A percentile compares a stretch with the other conserved stretches of the same genome.
Evolutionary conservation across 2,113 vertebrate genomes (phyloP).

Genomic region (Salvelinus alpinus): DNA sequence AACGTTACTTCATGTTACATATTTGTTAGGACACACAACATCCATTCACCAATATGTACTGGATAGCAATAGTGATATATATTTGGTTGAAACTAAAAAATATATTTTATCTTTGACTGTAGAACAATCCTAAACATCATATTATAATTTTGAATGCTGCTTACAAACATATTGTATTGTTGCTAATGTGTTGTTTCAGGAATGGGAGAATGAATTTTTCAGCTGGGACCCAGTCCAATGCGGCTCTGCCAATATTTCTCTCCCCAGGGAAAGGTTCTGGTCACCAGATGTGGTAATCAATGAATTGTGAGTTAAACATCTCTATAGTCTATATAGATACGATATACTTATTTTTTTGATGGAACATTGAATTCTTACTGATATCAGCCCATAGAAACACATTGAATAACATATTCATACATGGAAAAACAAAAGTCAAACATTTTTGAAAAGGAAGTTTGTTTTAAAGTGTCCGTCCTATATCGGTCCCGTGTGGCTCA

Average conservation of each 20-base stretch:
- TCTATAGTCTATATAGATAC: too few species aligned
- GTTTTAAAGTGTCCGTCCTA: background rate
- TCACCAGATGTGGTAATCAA: conserved; percentile 72
- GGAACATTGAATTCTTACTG: too few species aligned
- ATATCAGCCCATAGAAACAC: background rate
- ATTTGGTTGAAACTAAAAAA: background rate
- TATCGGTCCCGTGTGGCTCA: too few species aligned
- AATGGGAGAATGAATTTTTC: conserved; percentile 66
- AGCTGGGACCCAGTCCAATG: conserved; percentile 69
- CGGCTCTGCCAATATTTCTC: conserved; percentile 48
- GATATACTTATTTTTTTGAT: too few species aligned
- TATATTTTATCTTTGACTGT: background rate
- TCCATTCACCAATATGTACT: too few species aligned
- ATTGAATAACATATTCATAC: background rate
- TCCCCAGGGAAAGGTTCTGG: conserved; percentile 67
- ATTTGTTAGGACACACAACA: too few species aligned
- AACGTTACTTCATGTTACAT: background rate
- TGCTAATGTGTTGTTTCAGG: conserved; percentile 26
- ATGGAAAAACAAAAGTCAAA: background rate
- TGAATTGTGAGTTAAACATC: conserved; percentile 68
- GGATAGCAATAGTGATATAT: background rate
- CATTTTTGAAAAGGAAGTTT: background rate
- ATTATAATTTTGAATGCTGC: too few species aligned
- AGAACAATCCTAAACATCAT: background rate
- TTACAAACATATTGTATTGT: background rate